These are phyloP conservation scores for Heteractis magnifica DNA, from an alignment of 92 coral and sea anemone genomes.

Conservation along the genomic window DNA sequence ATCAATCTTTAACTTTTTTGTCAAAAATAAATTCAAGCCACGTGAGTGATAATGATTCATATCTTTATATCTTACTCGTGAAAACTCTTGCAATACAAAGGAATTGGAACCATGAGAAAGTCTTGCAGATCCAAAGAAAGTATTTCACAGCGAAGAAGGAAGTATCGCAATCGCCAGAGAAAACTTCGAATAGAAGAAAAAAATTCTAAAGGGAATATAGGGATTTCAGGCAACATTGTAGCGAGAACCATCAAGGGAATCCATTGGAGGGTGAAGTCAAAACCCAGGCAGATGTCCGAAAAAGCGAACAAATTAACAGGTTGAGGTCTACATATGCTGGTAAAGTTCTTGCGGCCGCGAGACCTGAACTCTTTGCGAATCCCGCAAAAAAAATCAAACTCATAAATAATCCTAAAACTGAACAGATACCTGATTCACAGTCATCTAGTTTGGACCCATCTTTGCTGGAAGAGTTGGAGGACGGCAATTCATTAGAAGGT, in stretches of 20 bases:
- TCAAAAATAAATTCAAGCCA: too few relatives aligned
- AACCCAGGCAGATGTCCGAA: background rate
- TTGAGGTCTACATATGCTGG: background rate
- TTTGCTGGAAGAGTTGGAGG: background rate
- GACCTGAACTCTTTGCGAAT: background rate
- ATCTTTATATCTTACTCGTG: background rate
- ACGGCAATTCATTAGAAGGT: background rate
- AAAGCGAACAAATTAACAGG: background rate
- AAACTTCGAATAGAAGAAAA: background rate
- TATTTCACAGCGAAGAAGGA: background rate
- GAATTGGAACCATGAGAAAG: background rate
- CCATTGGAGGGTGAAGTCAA: background rate
- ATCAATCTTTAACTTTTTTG: too few relatives aligned
- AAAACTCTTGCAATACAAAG: background rate
- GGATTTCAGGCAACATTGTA: background rate
- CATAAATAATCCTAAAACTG: background rate
- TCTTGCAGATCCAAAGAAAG: background rate
- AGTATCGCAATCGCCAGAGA: background rate
- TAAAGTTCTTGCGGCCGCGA: background rate
- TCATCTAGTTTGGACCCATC: background rate
- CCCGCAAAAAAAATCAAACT: background rate
- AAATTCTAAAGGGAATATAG: background rate
- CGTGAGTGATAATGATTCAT: too few relatives aligned
- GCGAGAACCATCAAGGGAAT: background rate
- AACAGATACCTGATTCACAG: background rate